Percentiles rank a stretch among this genome's conserved stretches.
phyloP scores from a whole-genome alignment of 2,888 invertebrate genomes.

The Amphipoea oculea region DNA sequence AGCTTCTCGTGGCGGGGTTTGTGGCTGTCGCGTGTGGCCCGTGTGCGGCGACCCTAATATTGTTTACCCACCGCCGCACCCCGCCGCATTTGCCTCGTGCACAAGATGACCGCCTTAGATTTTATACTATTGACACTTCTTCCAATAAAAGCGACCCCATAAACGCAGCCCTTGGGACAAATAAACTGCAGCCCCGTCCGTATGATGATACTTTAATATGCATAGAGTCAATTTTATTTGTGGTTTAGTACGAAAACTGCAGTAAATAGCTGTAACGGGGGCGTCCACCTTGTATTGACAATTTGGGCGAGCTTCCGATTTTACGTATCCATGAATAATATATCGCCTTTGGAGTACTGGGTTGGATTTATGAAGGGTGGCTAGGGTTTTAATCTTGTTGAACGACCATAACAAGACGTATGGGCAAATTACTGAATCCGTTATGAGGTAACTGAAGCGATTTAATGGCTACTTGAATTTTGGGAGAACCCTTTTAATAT shows the following conservation, averaged over 20 bases:
- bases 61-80: not conserved
- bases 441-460: slow-evolving; percentile 83
- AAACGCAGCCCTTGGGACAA: slow-evolving; percentile 82
- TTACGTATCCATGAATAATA: slow-evolving; percentile 88
- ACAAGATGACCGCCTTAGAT: slow-evolving; percentile 76
- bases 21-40: too few species aligned
- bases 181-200: slow-evolving; percentile 84
- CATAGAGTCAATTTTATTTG: slow-evolving; percentile 89
- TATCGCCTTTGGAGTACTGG: slow-evolving; percentile 81
- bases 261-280: slow-evolving; percentile 73
- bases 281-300: slow-evolving; percentile 77
- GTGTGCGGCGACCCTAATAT: not conserved
- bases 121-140: slow-evolving; percentile 84
- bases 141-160: slow-evolving; percentile 83
- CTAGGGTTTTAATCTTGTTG: slow-evolving; percentile 87
- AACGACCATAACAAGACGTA: slow-evolving; percentile 90
- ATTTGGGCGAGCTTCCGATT: slow-evolving; percentile 81
- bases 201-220: slow-evolving; percentile 90
- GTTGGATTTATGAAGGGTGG: slow-evolving; percentile 89
- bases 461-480: slow-evolving; percentile 86
- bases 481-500: slow-evolving; percentile 81
- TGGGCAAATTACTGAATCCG: slow-evolving; percentile 89
- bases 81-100: slow-evolving; percentile 23
- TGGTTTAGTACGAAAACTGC: slow-evolving; percentile 81
- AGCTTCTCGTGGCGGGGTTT: too few species aligned